These are phyloP conservation scores for Stenoptilia bipunctidactyla DNA, from an alignment of 2,888 invertebrate species.

Conservation along the genomic window DNA sequence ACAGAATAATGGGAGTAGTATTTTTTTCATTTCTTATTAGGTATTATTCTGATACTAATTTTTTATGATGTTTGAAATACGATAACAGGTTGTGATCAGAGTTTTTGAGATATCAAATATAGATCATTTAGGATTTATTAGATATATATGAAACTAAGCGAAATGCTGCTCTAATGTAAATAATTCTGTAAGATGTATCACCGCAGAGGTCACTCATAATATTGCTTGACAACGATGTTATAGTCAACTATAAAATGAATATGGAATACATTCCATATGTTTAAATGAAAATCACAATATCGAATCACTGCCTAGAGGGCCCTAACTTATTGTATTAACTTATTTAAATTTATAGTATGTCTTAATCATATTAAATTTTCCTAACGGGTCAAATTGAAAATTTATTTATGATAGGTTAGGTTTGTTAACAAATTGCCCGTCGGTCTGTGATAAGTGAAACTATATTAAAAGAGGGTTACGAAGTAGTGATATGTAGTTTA, in stretches of 20 bases:
- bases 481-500: not conserved
- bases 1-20: no score
- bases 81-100: no score
- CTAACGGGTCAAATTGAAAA: constrained; percentile 45
- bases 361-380: constrained; percentile 18
- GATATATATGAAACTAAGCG: no score
- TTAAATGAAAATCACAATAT: not conserved
- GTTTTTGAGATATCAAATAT: no score
- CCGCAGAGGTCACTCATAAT: no score
- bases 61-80: constrained; percentile 3
- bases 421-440: not conserved
- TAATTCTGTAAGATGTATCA: no score
- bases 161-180: no score
- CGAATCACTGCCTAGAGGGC: constrained; percentile 16
- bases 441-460: constrained; percentile 3
- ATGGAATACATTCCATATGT: not conserved
- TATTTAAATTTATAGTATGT: constrained; percentile 11
- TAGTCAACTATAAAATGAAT: no score
- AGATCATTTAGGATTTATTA: no score
- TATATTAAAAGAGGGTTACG: not conserved
- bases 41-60: no score
- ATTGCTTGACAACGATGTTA: no score
- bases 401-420: constrained; percentile 9
- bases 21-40: no score
- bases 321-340: constrained; percentile 12